phyloP scores from a whole-genome alignment of 2,888 invertebrate species.

The Heteromyza rotundicornis region DNA sequence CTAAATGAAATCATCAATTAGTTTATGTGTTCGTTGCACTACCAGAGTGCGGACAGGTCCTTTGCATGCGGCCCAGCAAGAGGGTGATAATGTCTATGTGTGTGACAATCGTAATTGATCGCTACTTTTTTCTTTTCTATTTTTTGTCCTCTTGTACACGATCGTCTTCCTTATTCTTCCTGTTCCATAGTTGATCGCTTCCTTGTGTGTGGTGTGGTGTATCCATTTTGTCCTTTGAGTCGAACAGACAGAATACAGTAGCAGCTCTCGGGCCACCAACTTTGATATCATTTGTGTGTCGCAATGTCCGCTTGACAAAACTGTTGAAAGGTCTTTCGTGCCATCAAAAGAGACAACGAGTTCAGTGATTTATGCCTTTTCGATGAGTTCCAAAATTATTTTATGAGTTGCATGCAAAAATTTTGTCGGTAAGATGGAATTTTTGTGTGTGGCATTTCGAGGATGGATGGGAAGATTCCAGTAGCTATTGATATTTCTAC shows the following conservation, averaged over 20 bases:
- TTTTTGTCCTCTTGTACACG: background rate
- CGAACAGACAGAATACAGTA: conserved; percentile 38
- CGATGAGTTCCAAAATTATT: conserved; percentile 37
- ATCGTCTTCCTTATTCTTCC: conserved; percentile 19
- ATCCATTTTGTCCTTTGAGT: conserved; percentile 24
- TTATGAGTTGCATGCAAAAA: no score
- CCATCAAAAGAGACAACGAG: conserved; percentile 15
- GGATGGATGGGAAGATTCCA: no score
- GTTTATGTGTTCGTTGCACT: conserved; percentile 30
- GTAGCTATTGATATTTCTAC: no score
- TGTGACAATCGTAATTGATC: conserved; percentile 54
- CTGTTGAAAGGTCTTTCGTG: conserved; percentile 49
- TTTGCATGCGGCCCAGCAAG: conserved; percentile 24
- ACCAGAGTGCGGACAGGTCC: conserved; percentile 37
- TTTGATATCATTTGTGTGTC: conserved; percentile 48
- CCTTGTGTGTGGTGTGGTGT: no score
- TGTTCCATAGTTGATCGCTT: no score
- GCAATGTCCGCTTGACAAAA: conserved; percentile 32
- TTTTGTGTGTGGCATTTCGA: no score
- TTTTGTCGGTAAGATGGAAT: no score
- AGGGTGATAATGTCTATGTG: conserved; percentile 51
- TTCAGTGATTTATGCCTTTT: conserved; percentile 51
- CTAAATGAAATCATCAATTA: conserved; percentile 55
- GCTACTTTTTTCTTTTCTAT: conserved; percentile 17
- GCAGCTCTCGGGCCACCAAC: conserved; percentile 45